Percentiles rank a stretch among this genome's conserved stretches.
These are phyloP conservation scores for Aquatica leii DNA, from an alignment of 2,888 invertebrate species.

Conservation along the genomic window DNA sequence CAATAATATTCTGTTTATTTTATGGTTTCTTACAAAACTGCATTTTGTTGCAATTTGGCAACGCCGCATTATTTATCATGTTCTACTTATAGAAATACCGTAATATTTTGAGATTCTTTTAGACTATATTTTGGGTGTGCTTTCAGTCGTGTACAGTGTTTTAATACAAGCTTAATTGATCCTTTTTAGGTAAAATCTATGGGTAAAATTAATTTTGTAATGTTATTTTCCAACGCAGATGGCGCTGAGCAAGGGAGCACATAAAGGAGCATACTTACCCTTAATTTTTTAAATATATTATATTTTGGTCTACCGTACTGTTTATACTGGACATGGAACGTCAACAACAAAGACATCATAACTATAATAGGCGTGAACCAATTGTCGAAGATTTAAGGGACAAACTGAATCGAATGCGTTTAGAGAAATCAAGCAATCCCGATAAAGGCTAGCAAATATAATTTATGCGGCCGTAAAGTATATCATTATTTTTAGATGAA, in stretches of 20 bases:
- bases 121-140: too few relatives aligned
- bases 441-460: too few relatives aligned
- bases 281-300: too few relatives aligned
- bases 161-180: too few relatives aligned
- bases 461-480: not conserved
- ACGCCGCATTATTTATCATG: conserved; percentile 9
- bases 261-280: too few relatives aligned
- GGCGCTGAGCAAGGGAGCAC: not conserved
- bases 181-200: not conserved
- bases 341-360: not conserved
- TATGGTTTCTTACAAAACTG: too few relatives aligned
- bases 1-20: too few relatives aligned
- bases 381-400: conserved; percentile 23
- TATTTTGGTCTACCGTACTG: not conserved
- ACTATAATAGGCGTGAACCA: conserved; percentile 2
- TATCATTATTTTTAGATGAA: not conserved
- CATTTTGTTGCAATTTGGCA: too few relatives aligned
- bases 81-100: conserved; percentile 10
- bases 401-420: conserved; percentile 20
- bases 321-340: conserved; percentile 4
- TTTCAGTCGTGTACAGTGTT: too few relatives aligned
- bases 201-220: conserved; percentile 4
- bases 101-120: not conserved
- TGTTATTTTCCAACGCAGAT: not conserved
- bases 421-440: conserved; percentile 6